Conservation (phyloP, 2,888 invertebrate genomes). For the Mayetiola destructor region DNA sequence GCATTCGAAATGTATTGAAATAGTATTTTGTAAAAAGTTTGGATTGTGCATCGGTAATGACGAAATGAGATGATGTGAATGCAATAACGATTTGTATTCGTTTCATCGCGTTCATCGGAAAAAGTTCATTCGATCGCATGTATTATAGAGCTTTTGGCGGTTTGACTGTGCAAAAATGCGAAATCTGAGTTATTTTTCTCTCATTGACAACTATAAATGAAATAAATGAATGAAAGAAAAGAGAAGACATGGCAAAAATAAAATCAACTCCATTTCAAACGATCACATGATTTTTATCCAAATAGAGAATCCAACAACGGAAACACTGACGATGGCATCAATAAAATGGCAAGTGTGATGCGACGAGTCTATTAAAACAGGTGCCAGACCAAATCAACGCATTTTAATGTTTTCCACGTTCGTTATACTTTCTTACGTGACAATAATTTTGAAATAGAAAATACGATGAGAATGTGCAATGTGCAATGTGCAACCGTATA, state of each 20-base stretch:
- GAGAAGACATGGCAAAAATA: too few species aligned
- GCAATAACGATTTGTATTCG: constrained; percentile 7
- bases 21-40: too few species aligned
- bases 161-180: too few species aligned
- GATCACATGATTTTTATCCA: constrained; percentile 6
- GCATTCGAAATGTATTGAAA: too few species aligned
- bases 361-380: constrained; percentile 13
- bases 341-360: constrained; percentile 5
- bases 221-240: too few species aligned
- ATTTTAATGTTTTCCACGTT: constrained; percentile 13
- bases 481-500: too few species aligned
- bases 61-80: constrained; percentile 11
- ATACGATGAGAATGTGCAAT: background rate
- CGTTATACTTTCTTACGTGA: constrained; percentile 13
- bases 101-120: too few species aligned
- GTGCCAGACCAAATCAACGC: constrained; percentile 13
- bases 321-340: too few species aligned
- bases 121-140: too few species aligned
- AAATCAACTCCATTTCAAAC: constrained; percentile 6
- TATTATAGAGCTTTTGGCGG: too few species aligned
- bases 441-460: constrained; percentile 13
- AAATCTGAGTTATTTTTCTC: too few species aligned
- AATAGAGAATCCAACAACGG: background rate
- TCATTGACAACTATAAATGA: too few species aligned
- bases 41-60: constrained; percentile 5